These are phyloP conservation scores for Unio pictorum DNA, from an alignment of 2,888 invertebrate genomes.

Conservation along the genomic window DNA sequence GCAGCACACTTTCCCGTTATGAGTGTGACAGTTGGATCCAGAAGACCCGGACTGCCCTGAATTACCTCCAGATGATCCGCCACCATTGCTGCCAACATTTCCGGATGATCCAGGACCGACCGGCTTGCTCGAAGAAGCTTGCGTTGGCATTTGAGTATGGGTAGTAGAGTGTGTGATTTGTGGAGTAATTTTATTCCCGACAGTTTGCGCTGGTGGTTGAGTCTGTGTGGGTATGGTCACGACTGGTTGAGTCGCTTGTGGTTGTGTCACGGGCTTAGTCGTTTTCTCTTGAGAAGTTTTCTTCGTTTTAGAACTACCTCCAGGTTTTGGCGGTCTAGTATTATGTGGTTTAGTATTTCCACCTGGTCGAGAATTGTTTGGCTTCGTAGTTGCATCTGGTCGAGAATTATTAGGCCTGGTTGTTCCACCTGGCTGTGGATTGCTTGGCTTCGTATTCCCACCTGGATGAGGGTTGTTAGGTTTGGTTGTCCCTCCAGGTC, in stretches of 20 bases:
- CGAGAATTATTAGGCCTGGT: constrained; percentile 6
- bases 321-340: constrained; percentile 4
- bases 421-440: constrained; percentile 13
- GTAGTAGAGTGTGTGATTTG: constrained; percentile 7
- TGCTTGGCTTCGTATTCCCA: background rate
- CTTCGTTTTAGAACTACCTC: constrained; percentile 3
- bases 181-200: constrained; percentile 10
- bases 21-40: constrained; percentile 15
- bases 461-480: background rate
- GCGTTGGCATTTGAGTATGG: constrained; percentile 2
- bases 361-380: constrained; percentile 17
- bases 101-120: constrained; percentile 3
- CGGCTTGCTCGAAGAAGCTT: background rate
- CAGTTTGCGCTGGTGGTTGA: constrained; percentile 7
- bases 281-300: constrained; percentile 2
- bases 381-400: constrained; percentile 15
- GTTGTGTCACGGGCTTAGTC: constrained; percentile 3
- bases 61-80: constrained; percentile 1
- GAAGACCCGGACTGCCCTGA: too few relatives aligned
- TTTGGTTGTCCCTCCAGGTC: too few relatives aligned
- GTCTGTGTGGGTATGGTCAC: constrained; percentile 12
- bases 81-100: constrained; percentile 3
- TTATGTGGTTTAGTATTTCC: constrained; percentile 16
- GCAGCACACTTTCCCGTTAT: constrained; percentile 27
- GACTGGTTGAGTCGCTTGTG: constrained; percentile 3